phyloP scores from a whole-genome alignment of 2,797 vertebrate genomes.

The Cottoperca gobio region DNA sequence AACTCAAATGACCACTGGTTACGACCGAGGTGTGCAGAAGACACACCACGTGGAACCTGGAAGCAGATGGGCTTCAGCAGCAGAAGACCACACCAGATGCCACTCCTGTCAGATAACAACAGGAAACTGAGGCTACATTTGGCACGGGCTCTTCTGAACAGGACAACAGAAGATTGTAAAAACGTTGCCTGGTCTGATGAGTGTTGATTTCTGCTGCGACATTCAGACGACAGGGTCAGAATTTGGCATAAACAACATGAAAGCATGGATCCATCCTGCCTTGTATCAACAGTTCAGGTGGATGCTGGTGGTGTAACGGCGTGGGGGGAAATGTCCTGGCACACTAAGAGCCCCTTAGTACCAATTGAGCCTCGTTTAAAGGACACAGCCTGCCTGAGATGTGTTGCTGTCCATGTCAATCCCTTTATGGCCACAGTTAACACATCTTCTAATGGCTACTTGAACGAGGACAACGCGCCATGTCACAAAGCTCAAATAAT shows the following conservation, averaged over 20 bases:
- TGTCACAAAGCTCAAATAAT: neutral
- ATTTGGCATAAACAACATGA: too few relatives aligned
- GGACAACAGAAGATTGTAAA: neutral
- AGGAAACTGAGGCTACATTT: neutral
- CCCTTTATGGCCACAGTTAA: neutral
- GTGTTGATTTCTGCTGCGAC: conserved; percentile 29
- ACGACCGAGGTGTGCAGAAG: neutral
- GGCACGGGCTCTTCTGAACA: neutral
- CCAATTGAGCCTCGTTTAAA: neutral
- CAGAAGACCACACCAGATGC: neutral
- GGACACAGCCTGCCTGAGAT: neutral
- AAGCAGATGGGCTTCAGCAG: neutral
- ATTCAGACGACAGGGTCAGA: too few relatives aligned
- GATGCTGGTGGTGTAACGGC: too few relatives aligned
- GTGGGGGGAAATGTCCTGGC: neutral
- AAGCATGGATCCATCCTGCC: too few relatives aligned
- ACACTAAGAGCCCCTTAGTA: neutral
- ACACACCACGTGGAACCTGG: neutral
- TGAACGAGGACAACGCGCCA: neutral
- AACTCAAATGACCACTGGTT: neutral
- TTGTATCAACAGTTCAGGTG: too few relatives aligned
- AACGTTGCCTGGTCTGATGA: neutral
- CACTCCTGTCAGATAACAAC: neutral
- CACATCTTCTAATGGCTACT: neutral
- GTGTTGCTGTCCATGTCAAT: neutral